phyloP scores from a whole-genome alignment of 2,888 invertebrate genomes.

The Hirtodrosophila alboralis region DNA sequence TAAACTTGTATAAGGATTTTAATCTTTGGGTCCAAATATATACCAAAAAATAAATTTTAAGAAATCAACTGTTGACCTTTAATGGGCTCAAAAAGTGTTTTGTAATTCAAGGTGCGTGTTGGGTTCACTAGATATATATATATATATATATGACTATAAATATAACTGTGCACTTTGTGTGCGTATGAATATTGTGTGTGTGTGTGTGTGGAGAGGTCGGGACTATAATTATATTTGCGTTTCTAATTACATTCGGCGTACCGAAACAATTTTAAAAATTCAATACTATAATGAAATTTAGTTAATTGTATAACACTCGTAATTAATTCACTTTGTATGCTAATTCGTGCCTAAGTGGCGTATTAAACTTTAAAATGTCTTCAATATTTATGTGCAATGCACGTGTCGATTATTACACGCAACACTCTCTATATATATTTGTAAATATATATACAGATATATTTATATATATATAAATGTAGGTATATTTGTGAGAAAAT shows the following conservation, averaged over 20 bases:
- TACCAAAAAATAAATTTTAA: no score
- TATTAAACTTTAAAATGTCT: constrained; percentile 79
- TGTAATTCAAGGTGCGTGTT: constrained; percentile 41
- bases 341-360: constrained; percentile 78
- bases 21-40: no score
- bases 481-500: no score
- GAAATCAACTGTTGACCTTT: constrained; percentile 10
- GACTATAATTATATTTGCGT: constrained; percentile 74
- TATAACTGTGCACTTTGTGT: constrained; percentile 17
- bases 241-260: constrained; percentile 72
- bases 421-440: constrained; percentile 25
- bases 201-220: constrained; percentile 13
- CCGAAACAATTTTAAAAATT: constrained; percentile 76
- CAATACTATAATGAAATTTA: constrained; percentile 81
- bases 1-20: no score
- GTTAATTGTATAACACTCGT: constrained; percentile 81
- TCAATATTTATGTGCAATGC: constrained; percentile 73
- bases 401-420: constrained; percentile 78
- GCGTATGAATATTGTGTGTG: constrained; percentile 3
- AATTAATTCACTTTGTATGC: constrained; percentile 81
- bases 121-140: constrained; percentile 13
- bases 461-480: not conserved
- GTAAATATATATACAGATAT: constrained; percentile 6
- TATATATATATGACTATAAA: not conserved
- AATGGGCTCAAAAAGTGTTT: constrained; percentile 8